Base-by-base conservation (phyloP, 1,140 invertebrate species). In the Drosophila ogumai region DNA sequence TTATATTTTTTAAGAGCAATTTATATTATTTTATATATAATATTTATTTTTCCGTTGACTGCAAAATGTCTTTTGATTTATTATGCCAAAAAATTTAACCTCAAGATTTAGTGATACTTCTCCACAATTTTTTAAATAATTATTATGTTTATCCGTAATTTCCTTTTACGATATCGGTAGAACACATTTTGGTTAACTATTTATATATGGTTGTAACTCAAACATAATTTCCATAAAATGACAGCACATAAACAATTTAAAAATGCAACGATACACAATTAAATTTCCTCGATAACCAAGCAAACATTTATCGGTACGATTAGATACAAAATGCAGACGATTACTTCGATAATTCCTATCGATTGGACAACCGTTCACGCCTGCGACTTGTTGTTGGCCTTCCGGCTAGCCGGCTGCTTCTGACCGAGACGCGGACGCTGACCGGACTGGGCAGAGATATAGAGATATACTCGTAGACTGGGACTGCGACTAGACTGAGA, bases 341-440 rank as follows among this genome's bases (percentile, higher is more conserved):
- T 67, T 68, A 47, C 59, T 78, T 75, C 73, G 81, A 82, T 91
- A 90, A 91, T 90, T 79, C 82, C 65, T 59, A 91, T 91, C 86
- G 90, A 91, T 91, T 87, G 69, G n/a, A 25, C 31, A 22, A 41
- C 56, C 22, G 50, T 76, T 63, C 56, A 38, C 54, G 47, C 31
- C 59, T 65, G 76, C 63, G 34, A 58, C 68, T 85, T 79, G 82
- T 75, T 82, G 82, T 82, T 64, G 84, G 64, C 80, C 59, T 63
- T 49, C 75, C 68, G 82, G 68, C 67, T 86, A 77, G 76, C 81
- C 81, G 86, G 81, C 66, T 84, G 81, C 76, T 81, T 81, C 85
- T 88, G 84, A 75, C 63, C 52, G 73, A 75, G 80, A 73, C 75
- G 56, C 77, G 68, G 67, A 79, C 81, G 75, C 79, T 79, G 75